Base-by-base conservation (phyloP, 2,797 vertebrate species). In the Neosalanx taihuensis region DNA sequence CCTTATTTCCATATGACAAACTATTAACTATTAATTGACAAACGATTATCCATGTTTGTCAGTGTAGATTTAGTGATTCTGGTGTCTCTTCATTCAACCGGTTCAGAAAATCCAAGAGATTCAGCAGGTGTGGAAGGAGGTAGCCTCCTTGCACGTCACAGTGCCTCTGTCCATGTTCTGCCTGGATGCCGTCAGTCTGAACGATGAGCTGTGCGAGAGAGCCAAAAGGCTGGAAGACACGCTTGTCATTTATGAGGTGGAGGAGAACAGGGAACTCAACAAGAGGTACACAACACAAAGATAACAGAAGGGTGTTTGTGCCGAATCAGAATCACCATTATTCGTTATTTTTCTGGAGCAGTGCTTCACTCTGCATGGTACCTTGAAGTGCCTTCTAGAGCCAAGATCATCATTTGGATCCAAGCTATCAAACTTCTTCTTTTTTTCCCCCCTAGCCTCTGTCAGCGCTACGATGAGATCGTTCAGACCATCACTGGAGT, bases 91-190 rank as follows among this genome's bases (percentile, higher is more conserved):
- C 58, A 74, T 15, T 0, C 56, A 49, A 33, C 23, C 69, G 29
- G 4, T 15, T 74, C 72, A 98, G 97, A 94, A 90, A 86, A 95
- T 96, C 56, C 84, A 93, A 51, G 79, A 67, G 30, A 81, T 97
- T 64, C 90, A 90, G 64, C 70, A 86, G 1, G 23, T 95, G 73
- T 86, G 89, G 82, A 85, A 70, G 26, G 93, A 96, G 83, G 93
- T 98, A 15, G 89, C 92, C 6, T 93, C 88, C 3, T 89, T 97
- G 90, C 92, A 79, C 20, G 46, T 93, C 31, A 96, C 91, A 0
- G 91, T 94, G 66, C 94, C 95, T 3, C 78, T 99, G 74, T 94
- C 94, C 58, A 86, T 98, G 90, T 95, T 98, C 88, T 96, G 94
- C 79, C 89, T 99, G 76, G 87, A 94, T 33, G 83, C 95, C 13